Conservation (phyloP, 2,797 vertebrate species). For the Eurystomus glaucurus region DNA sequence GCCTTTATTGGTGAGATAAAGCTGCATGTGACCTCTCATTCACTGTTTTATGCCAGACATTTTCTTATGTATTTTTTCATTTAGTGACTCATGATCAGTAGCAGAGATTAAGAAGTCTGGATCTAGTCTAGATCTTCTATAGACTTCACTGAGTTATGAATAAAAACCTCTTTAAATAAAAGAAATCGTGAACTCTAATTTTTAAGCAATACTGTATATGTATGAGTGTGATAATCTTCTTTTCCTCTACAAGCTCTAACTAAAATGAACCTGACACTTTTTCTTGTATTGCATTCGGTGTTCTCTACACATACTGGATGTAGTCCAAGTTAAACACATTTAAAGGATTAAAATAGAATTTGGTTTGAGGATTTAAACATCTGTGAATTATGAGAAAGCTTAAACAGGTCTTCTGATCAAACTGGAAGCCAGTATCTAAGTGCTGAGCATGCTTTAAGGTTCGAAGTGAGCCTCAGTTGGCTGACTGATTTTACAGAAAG, state of each 20-base stretch:
- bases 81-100: background rate
- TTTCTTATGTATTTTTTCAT: background rate
- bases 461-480: background rate
- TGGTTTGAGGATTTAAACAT: slow-evolving; percentile 1
- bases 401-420: background rate
- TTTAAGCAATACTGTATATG: background rate
- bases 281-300: background rate
- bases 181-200: background rate
- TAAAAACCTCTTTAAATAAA: background rate
- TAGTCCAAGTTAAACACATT: background rate
- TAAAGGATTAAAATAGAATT: slow-evolving; percentile 30
- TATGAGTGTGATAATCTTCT: background rate
- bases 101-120: background rate
- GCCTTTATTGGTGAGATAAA: background rate
- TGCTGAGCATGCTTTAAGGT: background rate
- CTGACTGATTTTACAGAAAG: background rate
- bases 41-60: background rate
- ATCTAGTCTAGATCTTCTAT: background rate
- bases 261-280: background rate
- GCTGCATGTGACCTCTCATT: background rate
- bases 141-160: background rate
- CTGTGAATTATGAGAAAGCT: background rate
- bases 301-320: background rate
- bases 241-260: background rate
- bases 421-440: background rate